Evolutionary conservation across 2,797 vertebrate genomes (phyloP), one percentile per base, ranked within the genome.

Genomic region (Molothrus aeneus): DNA sequence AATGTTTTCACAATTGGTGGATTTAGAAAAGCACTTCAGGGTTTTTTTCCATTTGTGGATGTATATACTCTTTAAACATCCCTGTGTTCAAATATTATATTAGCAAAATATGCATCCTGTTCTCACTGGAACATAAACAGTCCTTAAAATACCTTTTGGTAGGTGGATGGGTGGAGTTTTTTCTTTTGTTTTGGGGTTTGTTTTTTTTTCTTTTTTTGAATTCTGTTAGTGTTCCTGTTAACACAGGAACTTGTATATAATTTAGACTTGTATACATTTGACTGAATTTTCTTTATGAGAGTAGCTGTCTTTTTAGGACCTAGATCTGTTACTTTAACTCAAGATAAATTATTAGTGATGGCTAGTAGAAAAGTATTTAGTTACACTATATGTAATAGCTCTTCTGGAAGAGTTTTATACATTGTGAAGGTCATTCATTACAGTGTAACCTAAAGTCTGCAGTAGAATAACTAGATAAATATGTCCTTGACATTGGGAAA

Each of bases 121-220:
- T 93, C 86, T 70, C 87, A 81, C 61, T 87, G 65, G 42, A 88
- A 82, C 70, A 53, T 79, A 92, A 93, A 86, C 84, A 84, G 60
- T 81, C 65, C 80, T 93, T 94, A 94, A 94, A 90, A 90, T 93
- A 77, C 88, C 51, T 94, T 90, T 80, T 60, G 65, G 40, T 87
- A 83, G 82, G 53, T 82, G 57, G 65, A 47, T 43, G 56, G 78
- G 72, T 86, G 40, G 48, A 47, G 32, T 14, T 19, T 42, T 69
- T 53, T 12, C n/a, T 69, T 91, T 85, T 59, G 80, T 56, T 84
- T 86, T 22, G 11, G 1, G 20, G 56, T 36, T 25, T 0, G 5
- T 6, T 11, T 50, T 5, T 69, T 86, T 86, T 32, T 4, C 6
- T 5, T 73, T 36, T 86, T 80, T 28, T 77, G 10, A 92, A 43